Conservation (phyloP, 2,797 vertebrate genomes). For the Poecilia wingei region DNA sequence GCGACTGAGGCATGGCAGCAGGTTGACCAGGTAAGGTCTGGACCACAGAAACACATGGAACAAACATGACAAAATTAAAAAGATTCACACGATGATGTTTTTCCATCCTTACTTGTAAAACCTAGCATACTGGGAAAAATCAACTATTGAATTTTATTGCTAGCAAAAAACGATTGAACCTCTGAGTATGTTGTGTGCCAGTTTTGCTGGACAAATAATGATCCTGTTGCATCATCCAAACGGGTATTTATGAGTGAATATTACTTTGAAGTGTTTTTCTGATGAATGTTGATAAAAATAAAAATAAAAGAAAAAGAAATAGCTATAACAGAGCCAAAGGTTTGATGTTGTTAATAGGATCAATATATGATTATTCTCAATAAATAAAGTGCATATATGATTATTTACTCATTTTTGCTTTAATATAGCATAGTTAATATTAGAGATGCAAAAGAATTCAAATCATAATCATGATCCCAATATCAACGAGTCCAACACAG, state of each 20-base stretch:
- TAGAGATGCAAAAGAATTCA: neutral
- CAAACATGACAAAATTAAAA: neutral
- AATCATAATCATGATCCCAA: neutral
- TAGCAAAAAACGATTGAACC: neutral
- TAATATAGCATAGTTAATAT: neutral
- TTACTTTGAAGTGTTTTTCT: neutral
- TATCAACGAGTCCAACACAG: neutral
- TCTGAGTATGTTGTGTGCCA: neutral
- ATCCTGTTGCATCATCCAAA: neutral
- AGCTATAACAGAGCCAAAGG: neutral
- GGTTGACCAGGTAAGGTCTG: constrained; percentile 95
- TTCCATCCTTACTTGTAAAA: neutral
- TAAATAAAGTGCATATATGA: neutral
- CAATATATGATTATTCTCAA: neutral
- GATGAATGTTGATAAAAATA: neutral
- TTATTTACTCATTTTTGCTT: neutral
- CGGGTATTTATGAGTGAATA: neutral
- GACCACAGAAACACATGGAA: neutral
- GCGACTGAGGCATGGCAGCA: constrained; percentile 92
- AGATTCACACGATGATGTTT: neutral
- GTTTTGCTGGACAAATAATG: neutral
- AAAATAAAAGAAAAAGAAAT: neutral
- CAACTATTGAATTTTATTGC: neutral
- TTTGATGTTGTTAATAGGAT: neutral
- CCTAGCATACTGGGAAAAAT: neutral